Conservation (phyloP, 1,140 invertebrate species). For the Brachionus rotundiformis region DNA sequence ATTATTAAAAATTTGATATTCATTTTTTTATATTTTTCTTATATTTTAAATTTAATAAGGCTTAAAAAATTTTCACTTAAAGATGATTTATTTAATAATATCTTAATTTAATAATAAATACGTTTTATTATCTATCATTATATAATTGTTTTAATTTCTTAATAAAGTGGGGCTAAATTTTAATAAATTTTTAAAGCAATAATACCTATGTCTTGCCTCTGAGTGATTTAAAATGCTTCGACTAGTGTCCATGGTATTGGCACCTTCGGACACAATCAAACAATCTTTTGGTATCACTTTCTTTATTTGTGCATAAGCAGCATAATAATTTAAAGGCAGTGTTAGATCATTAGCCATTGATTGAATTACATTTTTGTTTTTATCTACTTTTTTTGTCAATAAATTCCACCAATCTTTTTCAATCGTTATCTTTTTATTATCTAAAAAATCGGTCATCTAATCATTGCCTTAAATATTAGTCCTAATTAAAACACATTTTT, state of each 20-base stretch:
- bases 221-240: conserved; percentile 29
- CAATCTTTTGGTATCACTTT: conserved; percentile 69
- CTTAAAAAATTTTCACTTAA: no score
- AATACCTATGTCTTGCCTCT: conserved; percentile 12
- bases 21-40: no score
- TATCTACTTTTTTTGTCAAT: conserved; percentile 67
- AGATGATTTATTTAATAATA: no score
- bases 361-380: conserved; percentile 67
- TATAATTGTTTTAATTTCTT: no score
- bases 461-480: neutral
- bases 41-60: no score
- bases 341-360: conserved; percentile 69
- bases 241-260: conserved; percentile 80
- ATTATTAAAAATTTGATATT: no score
- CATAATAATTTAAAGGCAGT: conserved; percentile 87
- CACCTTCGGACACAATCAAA: conserved; percentile 93
- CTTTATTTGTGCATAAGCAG: conserved; percentile 75
- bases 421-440: neutral
- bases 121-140: no score
- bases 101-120: no score
- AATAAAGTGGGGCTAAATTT: neutral
- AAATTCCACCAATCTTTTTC: conserved; percentile 68
- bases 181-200: no score
- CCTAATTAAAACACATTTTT: conserved; percentile 57
- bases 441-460: conserved; percentile 22